These are phyloP conservation scores for Harpagifer antarcticus DNA, from an alignment of 2,797 vertebrate species.

Conservation along the genomic window DNA sequence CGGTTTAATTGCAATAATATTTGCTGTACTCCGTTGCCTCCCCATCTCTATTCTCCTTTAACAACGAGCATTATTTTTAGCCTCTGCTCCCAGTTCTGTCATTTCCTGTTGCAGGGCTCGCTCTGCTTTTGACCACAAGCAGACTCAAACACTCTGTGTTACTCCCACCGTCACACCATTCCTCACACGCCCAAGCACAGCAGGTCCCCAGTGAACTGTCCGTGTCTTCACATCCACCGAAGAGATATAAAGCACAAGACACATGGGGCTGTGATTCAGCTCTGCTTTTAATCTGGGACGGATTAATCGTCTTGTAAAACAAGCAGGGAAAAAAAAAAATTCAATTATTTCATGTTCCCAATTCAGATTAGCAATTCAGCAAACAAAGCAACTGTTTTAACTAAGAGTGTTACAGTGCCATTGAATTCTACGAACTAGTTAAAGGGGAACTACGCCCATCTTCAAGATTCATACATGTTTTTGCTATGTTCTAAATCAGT, in stretches of 20 bases:
- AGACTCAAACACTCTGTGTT: conserved; percentile 48
- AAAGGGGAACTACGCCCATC: no score
- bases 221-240: not conserved
- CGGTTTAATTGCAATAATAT: conserved; percentile 85
- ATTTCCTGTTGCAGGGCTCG: conserved; percentile 80
- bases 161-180: conserved; percentile 33
- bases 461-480: no score
- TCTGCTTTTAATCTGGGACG: conserved; percentile 5
- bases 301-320: conserved; percentile 3
- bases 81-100: conserved; percentile 75
- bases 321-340: not conserved
- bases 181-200: conserved; percentile 6
- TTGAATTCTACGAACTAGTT: not conserved
- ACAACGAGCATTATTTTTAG: conserved; percentile 86
- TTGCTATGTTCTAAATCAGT: no score
- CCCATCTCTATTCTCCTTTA: conserved; percentile 77
- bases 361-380: not conserved
- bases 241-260: conserved; percentile 25
- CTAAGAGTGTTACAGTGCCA: not conserved
- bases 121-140: conserved; percentile 61
- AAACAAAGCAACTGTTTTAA: not conserved
- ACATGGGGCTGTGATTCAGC: not conserved
- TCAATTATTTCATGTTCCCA: conserved; percentile 7
- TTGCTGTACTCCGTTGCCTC: conserved; percentile 80
- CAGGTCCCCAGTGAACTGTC: conserved; percentile 12